Evolutionary conservation across 2,888 invertebrate species (phyloP).

Genomic region (Clivina fossor): DNA sequence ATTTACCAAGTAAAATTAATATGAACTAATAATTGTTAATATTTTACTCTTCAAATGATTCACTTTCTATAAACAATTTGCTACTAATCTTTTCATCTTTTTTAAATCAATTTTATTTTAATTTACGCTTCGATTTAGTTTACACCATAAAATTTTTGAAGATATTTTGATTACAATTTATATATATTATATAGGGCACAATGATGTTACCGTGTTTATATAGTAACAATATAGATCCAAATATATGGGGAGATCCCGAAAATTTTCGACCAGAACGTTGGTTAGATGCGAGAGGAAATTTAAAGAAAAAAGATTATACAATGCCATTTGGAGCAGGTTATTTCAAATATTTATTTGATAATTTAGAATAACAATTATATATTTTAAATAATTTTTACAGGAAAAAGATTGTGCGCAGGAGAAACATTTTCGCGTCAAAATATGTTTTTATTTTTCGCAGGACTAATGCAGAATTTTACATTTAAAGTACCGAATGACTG

Average conservation of each 20-base stretch:
- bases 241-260: constrained; percentile 66
- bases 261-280: constrained; percentile 69
- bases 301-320: constrained; percentile 61
- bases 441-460: constrained; percentile 63
- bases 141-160: too few species aligned
- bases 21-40: too few species aligned
- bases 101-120: too few species aligned
- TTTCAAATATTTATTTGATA: constrained; percentile 17
- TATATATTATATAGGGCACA: constrained; percentile 26
- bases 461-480: constrained; percentile 65
- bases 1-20: too few species aligned
- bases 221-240: constrained; percentile 58
- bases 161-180: too few species aligned
- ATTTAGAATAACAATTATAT: neutral
- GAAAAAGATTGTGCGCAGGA: constrained; percentile 69
- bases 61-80: too few species aligned
- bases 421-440: constrained; percentile 70
- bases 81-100: too few species aligned
- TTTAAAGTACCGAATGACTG: constrained; percentile 27
- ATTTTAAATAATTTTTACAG: constrained; percentile 50
- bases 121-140: too few species aligned
- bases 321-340: constrained; percentile 69
- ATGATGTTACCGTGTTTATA: constrained; percentile 50
- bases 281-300: constrained; percentile 57
- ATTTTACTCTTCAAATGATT: too few species aligned